Evolutionary conservation across 2,797 vertebrate genomes (phyloP).

Genomic region (Steatocranus sp.): DNA sequence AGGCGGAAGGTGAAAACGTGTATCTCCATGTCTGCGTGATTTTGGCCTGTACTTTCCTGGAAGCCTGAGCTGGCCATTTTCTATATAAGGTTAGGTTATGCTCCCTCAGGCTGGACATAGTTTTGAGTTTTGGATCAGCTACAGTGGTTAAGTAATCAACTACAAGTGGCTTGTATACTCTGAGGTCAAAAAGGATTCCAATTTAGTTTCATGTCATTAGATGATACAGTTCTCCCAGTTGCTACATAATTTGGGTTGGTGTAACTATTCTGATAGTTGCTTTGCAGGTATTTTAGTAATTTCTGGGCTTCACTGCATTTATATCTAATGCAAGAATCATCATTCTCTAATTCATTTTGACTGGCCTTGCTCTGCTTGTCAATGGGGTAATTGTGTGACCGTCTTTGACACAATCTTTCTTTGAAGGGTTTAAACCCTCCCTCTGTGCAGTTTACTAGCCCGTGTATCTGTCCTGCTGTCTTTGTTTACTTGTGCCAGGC

Average conservation of each 20-base stretch:
- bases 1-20: neutral
- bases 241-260: constrained; percentile 30
- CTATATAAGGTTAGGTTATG: constrained; percentile 61
- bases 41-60: neutral
- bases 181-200: constrained; percentile 29
- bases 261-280: constrained; percentile 25
- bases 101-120: constrained; percentile 31
- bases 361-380: constrained; percentile 29
- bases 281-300: constrained; percentile 7
- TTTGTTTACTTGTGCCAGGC: neutral
- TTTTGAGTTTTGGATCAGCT: constrained; percentile 43
- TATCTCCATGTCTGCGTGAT: neutral
- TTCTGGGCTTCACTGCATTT: neutral
- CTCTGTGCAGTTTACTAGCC: neutral
- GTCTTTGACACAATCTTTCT: neutral
- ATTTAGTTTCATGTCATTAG: constrained; percentile 22
- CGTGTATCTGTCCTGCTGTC: neutral
- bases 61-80: constrained; percentile 25
- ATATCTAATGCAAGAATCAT: constrained; percentile 7
- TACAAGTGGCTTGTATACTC: constrained; percentile 25
- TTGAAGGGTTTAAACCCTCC: neutral
- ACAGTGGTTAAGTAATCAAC: constrained; percentile 54
- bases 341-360: constrained; percentile 20
- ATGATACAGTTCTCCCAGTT: constrained; percentile 31
- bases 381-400: constrained; percentile 6